Base-by-base conservation (phyloP, 2,888 invertebrate species). In the Drosophila incognita region DNA sequence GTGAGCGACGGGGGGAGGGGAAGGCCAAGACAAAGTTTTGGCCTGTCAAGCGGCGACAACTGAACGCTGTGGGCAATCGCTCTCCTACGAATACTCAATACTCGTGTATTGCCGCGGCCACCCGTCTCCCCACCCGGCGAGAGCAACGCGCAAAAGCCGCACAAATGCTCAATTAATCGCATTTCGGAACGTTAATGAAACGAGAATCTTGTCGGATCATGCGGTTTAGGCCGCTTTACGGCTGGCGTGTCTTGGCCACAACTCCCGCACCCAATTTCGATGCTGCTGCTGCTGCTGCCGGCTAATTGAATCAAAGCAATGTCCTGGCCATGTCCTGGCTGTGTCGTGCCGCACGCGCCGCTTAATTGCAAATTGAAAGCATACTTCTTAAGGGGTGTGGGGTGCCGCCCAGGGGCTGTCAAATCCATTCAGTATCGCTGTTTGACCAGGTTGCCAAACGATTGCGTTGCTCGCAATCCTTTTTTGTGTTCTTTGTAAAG, bases 81-180 rank as follows among this genome's bases (percentile, higher is more conserved):
- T 18, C 18, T 40, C 29, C 21, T 66, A 49, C 59, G 51, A 51
- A 64, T 57, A 36, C 46, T 48, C 54, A 36, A 35, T 58, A 15
- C 8, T 62, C 15, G 29, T 58, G 56, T 31, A 51, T 56, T 57
- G 62, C 56, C 74, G 69, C 51, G 51, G 57, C 64, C 40, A 27
- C 13, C 21, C 0, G 3, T 10, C 33, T 33, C 33, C 46, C 61
- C 38, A 29, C 46, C 40, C 6, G 4, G 27, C 24, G 31, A 27
- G 11, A 21, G 11, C 42, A 21, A 1, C 53, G 7, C 21, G 18
- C 35, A 10, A 66, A 72, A 72, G 85, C 80, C 90, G 69, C 76
- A 85, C 86, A 86, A 86, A 86, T 86, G 87, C 89, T 86, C 89
- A 90, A 86, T 86, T 86, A 86, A 90, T 86, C 89, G 86, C 88